Evolutionary conservation across 2,797 vertebrate species (phyloP).

Genomic region (Trematocara caparti): DNA sequence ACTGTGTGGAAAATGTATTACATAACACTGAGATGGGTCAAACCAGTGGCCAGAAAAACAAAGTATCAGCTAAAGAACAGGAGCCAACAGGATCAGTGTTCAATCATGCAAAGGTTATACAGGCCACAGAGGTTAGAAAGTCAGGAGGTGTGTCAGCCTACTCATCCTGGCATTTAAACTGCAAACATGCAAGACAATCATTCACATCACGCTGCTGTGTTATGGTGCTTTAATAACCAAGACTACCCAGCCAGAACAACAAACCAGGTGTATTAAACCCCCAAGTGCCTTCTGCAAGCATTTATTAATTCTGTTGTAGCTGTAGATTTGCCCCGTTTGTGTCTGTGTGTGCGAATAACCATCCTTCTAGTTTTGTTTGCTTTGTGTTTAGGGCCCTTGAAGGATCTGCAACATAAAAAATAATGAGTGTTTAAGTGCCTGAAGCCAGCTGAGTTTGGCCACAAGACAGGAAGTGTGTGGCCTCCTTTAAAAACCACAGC

Average conservation of each 20-base stretch:
- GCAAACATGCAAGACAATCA: background rate
- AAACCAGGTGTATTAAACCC: background rate
- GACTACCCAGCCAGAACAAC: background rate
- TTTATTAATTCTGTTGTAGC: background rate
- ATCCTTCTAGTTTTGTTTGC: background rate
- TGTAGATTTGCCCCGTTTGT: background rate
- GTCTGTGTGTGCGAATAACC: background rate
- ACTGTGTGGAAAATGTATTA: background rate
- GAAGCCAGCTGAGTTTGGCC: background rate
- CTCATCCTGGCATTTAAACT: background rate
- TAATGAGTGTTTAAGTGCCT: background rate
- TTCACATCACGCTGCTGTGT: background rate
- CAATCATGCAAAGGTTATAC: background rate
- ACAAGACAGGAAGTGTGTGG: background rate
- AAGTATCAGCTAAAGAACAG: background rate
- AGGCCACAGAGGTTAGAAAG: background rate
- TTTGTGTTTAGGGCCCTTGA: background rate
- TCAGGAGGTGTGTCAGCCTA: background rate
- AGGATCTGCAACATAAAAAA: background rate
- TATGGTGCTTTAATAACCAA: background rate
- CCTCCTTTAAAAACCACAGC: fast-evolving
- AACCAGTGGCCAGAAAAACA: background rate
- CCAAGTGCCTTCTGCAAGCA: background rate
- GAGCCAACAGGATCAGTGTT: background rate
- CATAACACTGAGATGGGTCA: background rate